Evolutionary conservation across 2,797 vertebrate species (phyloP), one percentile per base, ranked within the genome.

Genomic region (Gastrophryne carolinensis): DNA sequence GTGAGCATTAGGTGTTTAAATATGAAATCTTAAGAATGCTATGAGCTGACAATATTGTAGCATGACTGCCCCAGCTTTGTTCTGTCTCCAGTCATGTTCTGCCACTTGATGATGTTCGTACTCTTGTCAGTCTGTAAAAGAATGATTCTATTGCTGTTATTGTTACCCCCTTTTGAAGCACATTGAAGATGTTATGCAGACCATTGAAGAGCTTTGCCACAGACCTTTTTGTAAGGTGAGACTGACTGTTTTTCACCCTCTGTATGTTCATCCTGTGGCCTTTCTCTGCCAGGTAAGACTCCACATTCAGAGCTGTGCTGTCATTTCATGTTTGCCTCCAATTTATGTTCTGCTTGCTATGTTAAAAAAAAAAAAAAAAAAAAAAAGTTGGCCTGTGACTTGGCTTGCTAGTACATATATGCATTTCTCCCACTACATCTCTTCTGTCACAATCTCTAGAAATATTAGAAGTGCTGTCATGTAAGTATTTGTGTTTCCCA

Each of bases 61-160:
- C 23, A 24, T 8, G 24, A 12, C 15, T 7, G 19, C 23, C 24
- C 4, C 11, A 10, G 19, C 17, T 7, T 32, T 21, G 17, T 52
- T 32, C 4, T 17, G 41, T 47, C 10, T 23, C 10, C 10, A 13
- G 21, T 26, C 10, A n/a, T 2, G n/a, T 2, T 58, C 26, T 47
- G 39, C 21, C 24, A 23, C 10, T n/a, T 44, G 21, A 27, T 44
- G 12, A 34, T 83, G 73, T 79, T 62, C 37, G 44, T 29, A 74
- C 72, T 10, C 21, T n/a, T 73, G 24, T 82, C 82, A 79, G 87
- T 86, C 60, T 47, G 81, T 88, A 81, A 87, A 86, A 88, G 82
- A 89, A 87, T 84, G 84, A 92, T 68, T 61, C 86, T 87, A 57
- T 89, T 88, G 76, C 89, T 90, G 88, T 71, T 78, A 82, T 80